Percentiles rank a stretch among this genome's conserved stretches.
These are phyloP conservation scores for Sarcoramphus papa DNA, from an alignment of 2,797 vertebrate genomes.

Conservation along the genomic window DNA sequence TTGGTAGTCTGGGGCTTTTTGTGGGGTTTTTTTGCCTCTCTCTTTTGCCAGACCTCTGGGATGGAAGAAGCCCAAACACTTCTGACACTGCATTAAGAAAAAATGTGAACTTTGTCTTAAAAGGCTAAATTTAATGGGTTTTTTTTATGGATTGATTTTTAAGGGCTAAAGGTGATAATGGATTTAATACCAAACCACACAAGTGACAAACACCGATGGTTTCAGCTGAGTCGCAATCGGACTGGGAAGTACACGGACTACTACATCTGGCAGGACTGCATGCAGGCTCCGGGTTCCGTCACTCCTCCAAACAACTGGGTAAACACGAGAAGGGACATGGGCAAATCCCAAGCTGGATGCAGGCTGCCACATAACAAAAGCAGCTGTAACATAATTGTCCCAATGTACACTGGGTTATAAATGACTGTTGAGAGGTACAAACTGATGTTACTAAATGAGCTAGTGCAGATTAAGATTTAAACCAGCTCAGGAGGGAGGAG, in stretches of 20 bases:
- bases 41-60: background rate
- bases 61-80: background rate
- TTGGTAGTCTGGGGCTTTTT: background rate
- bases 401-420: fast-evolving
- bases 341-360: background rate
- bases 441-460: background rate
- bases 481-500: background rate
- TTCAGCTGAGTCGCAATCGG: slow-evolving; percentile 84
- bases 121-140: background rate
- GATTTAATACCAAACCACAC: slow-evolving; percentile 98
- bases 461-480: background rate
- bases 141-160: background rate
- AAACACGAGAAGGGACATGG: background rate
- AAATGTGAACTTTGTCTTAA: background rate
- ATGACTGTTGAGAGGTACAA: background rate
- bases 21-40: background rate
- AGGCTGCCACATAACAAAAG: background rate
- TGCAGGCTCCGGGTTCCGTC: background rate
- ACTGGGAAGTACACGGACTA: slow-evolving; percentile 86
- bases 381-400: background rate
- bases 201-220: slow-evolving; percentile 92
- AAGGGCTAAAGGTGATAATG: slow-evolving; percentile 92
- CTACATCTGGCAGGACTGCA: slow-evolving; percentile 91
- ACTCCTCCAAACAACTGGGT: slow-evolving; percentile 95
- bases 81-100: background rate